Base-by-base conservation (phyloP, 2,888 invertebrate genomes). In the Hecatera dysodea region DNA sequence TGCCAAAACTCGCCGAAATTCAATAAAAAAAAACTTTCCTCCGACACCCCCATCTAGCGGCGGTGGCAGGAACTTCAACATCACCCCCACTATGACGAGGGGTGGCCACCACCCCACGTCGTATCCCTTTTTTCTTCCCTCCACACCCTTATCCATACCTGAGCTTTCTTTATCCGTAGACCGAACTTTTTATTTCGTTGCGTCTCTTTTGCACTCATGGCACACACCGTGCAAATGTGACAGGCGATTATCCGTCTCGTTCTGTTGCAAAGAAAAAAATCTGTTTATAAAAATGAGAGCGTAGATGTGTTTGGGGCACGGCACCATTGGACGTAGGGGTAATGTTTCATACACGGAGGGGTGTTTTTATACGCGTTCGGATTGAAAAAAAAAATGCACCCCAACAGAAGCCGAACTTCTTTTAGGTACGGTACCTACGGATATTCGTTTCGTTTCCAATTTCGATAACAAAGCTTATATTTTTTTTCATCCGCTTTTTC, bases 91-190 rank as follows among this genome's bases (percentile, higher is more conserved):
- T 90, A 85, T 85, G 78, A 70, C 86, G 83, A 60, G 88, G 93
- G 94, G 93, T 90, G 92, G 90, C 72, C 66, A 86, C 93, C 93
- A 92, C 94, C 94, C 94, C 92, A 91, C 91, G 87, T 90, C 91
- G 91, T 94, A 95, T 95, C 94, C 94, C 94, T 95, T 95, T 95
- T 95, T 95, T 94, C 95, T 94, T 94, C 91, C 89, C 93, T 93
- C 93, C 94, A 94, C 94, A 94, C 95, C 95, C 95, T 95, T 95
- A 95, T 93, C 94, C 94, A 86, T 96, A 96, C 95, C 95, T 96
- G 96, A 91, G 94, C 93, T 95, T 96, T 96, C 96, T 96, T 95
- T 95, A 95, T 95, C 95, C 93, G 88, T 84, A 88, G 92, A 88
- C 91, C 89, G 90, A 95, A 96, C 95, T 94, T 95, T 94, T 94